These are phyloP conservation scores for Lasiommata megera DNA, from an alignment of 2,888 invertebrate genomes.

Conservation along the genomic window DNA sequence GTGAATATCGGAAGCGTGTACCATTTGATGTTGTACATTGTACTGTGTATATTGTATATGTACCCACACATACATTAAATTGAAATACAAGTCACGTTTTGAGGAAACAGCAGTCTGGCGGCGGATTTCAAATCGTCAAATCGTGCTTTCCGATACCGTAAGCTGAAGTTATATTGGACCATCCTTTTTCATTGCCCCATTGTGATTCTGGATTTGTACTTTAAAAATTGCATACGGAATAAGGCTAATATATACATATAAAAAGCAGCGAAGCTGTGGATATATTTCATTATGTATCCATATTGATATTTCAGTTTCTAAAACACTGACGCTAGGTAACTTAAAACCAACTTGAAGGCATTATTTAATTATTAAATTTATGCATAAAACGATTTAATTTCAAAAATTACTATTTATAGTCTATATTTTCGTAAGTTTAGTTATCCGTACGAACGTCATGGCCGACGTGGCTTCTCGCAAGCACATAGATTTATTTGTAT, in stretches of 20 bases:
- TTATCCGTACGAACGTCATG: too few species aligned
- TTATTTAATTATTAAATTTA: too few species aligned
- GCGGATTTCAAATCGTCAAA: constrained; percentile 19
- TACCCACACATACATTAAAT: neutral
- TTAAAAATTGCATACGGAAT: neutral
- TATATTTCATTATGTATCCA: too few species aligned
- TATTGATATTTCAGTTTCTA: too few species aligned
- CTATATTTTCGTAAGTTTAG: too few species aligned
- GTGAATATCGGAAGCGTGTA: neutral
- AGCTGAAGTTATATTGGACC: constrained; percentile 12
- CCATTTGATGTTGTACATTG: neutral
- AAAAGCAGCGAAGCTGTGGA: neutral
- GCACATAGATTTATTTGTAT: too few species aligned
- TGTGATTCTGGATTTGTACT: neutral
- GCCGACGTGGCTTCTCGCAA: too few species aligned
- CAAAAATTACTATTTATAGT: too few species aligned
- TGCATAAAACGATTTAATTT: too few species aligned
- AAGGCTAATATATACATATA: neutral
- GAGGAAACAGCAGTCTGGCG: constrained; percentile 35
- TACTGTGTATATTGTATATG: neutral
- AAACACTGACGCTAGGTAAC: too few species aligned
- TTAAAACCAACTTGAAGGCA: too few species aligned
- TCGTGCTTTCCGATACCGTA: constrained; percentile 17
- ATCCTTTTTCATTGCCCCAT: constrained; percentile 8
- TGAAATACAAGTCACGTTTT: constrained; percentile 27